Evolutionary conservation across 2,113 vertebrate genomes (phyloP), one percentile per base, ranked within the genome.

Genomic region (Nipponia nippon): DNA sequence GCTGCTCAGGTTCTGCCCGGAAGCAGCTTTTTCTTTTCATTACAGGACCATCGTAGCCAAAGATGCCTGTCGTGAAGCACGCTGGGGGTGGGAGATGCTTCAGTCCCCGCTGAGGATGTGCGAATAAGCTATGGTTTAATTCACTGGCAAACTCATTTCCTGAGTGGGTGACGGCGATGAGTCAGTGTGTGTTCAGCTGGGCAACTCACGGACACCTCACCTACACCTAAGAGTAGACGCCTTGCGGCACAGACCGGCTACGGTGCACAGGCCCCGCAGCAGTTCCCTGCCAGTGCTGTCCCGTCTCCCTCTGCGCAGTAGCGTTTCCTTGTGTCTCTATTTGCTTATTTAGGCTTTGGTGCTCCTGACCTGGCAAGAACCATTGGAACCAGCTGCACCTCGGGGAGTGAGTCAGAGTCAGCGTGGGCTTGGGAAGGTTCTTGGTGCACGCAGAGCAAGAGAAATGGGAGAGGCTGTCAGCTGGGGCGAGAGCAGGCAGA

Each of bases 131-230:
- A 1, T 1, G 9, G 9, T 66, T 63, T 46, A 62, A 36, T 26
- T 85, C 6, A 10, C 36, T 23, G 38, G 36, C 50, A 22, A 84
- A 38, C 73, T 91, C 77, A 90, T 56, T 87, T 89, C 94, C 93
- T 27, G 80, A 26, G 77, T 30, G 0, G 0, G 59, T 63, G 78
- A 36, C 0, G 0, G 53, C 9, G 62, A 6, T 91, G 84, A 95
- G 53, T 95, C 26, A 3, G 32, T 5, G 34, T 34, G 49, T 0
- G 0, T 17, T 94, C 84, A 76, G 52, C 58, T 56, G 78, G n/a
- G 32, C 22, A 40, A 6, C 47, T 89, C 82, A 32, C 0, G 5
- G 19, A n/a, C n/a, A 27, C 34, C 56, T 71, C 62, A 87, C 11
- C 29, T 11, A 13, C 7, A 9, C 1, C 0, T 20, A 2, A 55